These are phyloP conservation scores for Idaea biselata DNA, from an alignment of 2,888 invertebrate species.

Conservation along the genomic window DNA sequence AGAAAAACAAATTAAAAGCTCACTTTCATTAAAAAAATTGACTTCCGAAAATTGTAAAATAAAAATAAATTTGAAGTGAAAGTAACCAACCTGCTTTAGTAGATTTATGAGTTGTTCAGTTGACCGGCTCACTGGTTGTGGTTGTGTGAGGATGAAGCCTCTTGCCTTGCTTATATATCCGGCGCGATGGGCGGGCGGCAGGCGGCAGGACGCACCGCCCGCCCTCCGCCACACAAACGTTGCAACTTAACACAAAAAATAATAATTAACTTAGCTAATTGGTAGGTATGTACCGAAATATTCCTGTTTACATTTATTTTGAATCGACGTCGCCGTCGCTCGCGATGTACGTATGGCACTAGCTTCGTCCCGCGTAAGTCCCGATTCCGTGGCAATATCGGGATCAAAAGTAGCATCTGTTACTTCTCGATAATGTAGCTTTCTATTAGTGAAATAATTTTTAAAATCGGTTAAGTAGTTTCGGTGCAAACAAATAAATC, in stretches of 20 bases:
- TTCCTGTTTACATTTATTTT: neutral
- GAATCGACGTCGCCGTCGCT: too few relatives aligned
- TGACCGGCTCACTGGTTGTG: constrained; percentile 46
- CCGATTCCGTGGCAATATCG: too few relatives aligned
- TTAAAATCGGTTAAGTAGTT: too few relatives aligned
- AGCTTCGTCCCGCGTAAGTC: too few relatives aligned
- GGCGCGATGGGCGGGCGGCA: constrained; percentile 36
- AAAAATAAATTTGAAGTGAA: too few relatives aligned
- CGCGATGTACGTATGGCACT: too few relatives aligned
- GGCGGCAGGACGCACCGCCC: constrained; percentile 31
- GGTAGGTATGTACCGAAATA: neutral
- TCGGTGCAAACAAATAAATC: too few relatives aligned
- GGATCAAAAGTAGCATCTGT: too few relatives aligned
- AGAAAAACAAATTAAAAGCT: too few relatives aligned
- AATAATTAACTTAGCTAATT: neutral
- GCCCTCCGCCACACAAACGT: neutral
- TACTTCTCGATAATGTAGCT: too few relatives aligned
- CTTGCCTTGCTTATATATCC: constrained; percentile 58
- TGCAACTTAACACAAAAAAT: neutral
- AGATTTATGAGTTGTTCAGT: constrained; percentile 42
- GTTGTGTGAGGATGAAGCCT: constrained; percentile 50
- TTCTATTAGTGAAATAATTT: too few relatives aligned
- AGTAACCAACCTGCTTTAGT: constrained; percentile 43
- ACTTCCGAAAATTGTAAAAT: neutral
- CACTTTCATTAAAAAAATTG: neutral